A percentile compares a stretch with the other conserved stretches of the same genome.
Evolutionary conservation across 2,888 invertebrate species (phyloP).

Genomic region (Biston betularia): DNA sequence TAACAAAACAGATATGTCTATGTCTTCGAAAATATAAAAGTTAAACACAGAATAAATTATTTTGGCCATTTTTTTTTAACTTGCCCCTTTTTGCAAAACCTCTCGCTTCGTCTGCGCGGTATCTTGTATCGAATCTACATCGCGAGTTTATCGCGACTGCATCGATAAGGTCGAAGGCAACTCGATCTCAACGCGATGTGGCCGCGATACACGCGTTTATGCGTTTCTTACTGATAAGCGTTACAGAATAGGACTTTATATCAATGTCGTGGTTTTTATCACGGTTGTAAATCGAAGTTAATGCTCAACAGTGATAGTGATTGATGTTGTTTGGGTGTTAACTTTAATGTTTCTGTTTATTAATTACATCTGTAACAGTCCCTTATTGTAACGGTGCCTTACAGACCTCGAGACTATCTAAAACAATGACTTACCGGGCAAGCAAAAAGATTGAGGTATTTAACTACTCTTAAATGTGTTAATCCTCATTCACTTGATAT

Average conservation of each 20-base stretch:
- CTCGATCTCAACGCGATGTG: constrained; percentile 28
- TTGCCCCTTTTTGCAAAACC: background rate
- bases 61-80: too few relatives aligned
- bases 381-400: background rate
- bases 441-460: too few relatives aligned
- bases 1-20: too few relatives aligned
- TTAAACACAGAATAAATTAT: too few relatives aligned
- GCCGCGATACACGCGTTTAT: constrained; percentile 38
- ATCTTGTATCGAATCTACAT: constrained; percentile 40
- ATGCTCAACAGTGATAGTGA: constrained; percentile 16
- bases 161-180: constrained; percentile 39
- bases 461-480: too few relatives aligned
- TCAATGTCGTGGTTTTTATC: constrained; percentile 31
- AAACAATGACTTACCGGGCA: background rate
- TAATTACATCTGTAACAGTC: background rate
- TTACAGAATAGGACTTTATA: constrained; percentile 27
- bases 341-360: background rate
- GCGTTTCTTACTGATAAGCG: constrained; percentile 26
- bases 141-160: constrained; percentile 38
- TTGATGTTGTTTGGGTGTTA: constrained; percentile 3
- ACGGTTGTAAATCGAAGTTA: constrained; percentile 22
- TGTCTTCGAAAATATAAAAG: too few relatives aligned
- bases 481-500: too few relatives aligned
- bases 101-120: constrained; percentile 13
- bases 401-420: background rate